phyloP scores from a whole-genome alignment of 2,888 invertebrate genomes.

The Cryptocheilus praepositus region DNA sequence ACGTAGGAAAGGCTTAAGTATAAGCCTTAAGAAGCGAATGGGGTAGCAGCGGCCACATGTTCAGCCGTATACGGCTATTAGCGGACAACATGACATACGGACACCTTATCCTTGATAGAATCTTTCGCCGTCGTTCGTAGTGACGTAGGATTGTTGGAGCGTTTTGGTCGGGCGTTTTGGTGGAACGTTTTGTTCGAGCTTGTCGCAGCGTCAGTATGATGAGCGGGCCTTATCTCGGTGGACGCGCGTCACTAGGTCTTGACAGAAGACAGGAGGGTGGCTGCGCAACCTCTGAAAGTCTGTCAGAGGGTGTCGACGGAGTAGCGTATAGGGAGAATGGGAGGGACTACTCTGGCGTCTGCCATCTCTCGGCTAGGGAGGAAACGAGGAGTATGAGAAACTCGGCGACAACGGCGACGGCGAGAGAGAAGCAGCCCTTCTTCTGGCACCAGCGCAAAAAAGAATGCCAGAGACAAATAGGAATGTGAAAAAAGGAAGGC shows the following conservation, averaged over 20 bases:
- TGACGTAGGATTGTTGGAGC: no score
- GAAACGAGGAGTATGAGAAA: no score
- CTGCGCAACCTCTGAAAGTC: conserved; percentile 31
- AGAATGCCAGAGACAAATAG: conserved; percentile 37
- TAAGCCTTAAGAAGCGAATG: no score
- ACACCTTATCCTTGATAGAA: conserved; percentile 9
- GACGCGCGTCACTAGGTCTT: conserved; percentile 52
- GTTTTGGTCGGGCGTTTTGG: no score
- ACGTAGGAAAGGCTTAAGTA: no score
- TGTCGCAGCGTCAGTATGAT: conserved; percentile 32
- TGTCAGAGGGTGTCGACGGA: conserved; percentile 12
- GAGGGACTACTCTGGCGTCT: no score
- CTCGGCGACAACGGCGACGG: no score
- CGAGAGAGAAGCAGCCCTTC: not conserved
- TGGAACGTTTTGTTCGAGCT: conserved; percentile 62
- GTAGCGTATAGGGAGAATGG: conserved; percentile 9
- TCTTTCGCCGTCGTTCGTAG: conserved; percentile 9
- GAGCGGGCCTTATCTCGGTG: conserved; percentile 62
- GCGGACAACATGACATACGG: no score
- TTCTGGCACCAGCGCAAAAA: conserved; percentile 22
- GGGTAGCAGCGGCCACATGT: no score
- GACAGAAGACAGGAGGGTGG: conserved; percentile 42
- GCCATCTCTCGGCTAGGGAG: no score
- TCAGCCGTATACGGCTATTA: no score
- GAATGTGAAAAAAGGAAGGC: conserved; percentile 23